Conservation (phyloP, 2,797 vertebrate genomes). For the Chrosomus eos region DNA sequence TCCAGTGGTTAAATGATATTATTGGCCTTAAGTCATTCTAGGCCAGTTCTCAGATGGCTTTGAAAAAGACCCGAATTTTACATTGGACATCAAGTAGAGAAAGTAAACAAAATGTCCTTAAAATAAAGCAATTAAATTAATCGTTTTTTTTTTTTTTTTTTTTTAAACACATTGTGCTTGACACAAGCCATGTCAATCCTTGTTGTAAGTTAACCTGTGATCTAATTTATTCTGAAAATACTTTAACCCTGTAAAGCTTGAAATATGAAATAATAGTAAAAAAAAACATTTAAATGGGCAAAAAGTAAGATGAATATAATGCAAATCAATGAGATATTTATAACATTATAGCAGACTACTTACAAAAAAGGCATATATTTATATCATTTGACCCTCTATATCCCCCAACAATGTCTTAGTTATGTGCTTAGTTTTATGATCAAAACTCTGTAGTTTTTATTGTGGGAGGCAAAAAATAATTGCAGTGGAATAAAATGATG, state of each 20-base stretch:
- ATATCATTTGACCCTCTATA: background rate
- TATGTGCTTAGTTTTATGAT: background rate
- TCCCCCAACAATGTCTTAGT: background rate
- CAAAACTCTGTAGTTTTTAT: background rate
- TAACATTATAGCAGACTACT: background rate
- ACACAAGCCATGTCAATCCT: background rate
- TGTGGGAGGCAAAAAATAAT: background rate
- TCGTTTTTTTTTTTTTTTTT: background rate
- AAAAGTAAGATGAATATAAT: background rate
- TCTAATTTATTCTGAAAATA: background rate
- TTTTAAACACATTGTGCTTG: background rate
- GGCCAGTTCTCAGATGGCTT: background rate
- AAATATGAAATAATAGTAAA: background rate
- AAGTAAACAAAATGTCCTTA: background rate
- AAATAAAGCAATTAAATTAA: constrained; percentile 1
- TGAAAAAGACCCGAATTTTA: background rate
- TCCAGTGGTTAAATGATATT: constrained; percentile 20
- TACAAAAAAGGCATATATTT: background rate
- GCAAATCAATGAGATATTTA: background rate
- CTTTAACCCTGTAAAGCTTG: too few relatives aligned
- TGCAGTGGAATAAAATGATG: background rate
- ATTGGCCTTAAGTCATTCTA: constrained; percentile 1
- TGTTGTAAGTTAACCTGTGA: background rate
- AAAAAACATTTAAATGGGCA: background rate
- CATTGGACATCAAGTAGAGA: constrained; percentile 1